A percentile compares a stretch with the other conserved stretches of the same genome.
phyloP scores from a whole-genome alignment of 2,888 invertebrate species.

The Protophormia terraenovae region DNA sequence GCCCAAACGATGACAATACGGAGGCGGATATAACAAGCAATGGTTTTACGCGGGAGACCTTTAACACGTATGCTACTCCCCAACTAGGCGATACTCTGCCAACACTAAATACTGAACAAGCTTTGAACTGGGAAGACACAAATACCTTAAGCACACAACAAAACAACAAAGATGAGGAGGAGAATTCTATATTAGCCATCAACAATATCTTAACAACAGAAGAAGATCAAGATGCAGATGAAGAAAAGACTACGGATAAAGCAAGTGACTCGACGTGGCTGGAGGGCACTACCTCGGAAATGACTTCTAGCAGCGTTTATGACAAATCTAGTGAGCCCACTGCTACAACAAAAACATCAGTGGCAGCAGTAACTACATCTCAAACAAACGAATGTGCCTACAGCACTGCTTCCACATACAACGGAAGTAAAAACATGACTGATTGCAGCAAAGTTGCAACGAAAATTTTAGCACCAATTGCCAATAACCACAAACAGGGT shows the following conservation, averaged over 20 bases:
- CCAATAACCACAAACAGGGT: constrained; percentile 18
- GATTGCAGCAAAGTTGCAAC: constrained; percentile 53
- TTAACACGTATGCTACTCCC: constrained; percentile 24
- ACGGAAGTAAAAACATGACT: constrained; percentile 45
- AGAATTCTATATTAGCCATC: not conserved
- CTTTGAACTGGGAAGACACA: not conserved
- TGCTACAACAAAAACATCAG: not conserved
- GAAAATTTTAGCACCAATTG: constrained; percentile 22
- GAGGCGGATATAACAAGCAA: not conserved
- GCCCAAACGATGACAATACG: constrained; percentile 59
- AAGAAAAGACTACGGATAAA: not conserved
- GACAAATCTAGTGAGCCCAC: not conserved
- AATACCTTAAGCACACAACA: not conserved
- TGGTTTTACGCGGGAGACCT: not conserved
- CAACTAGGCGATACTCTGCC: constrained; percentile 16
- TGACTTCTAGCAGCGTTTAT: not conserved
- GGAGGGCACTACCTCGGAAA: not conserved
- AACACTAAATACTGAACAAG: not conserved
- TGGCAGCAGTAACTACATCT: no score
- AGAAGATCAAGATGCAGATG: not conserved
- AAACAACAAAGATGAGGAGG: not conserved
- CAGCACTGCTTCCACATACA: constrained; percentile 7
- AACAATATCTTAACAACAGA: not conserved
- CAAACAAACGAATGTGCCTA: constrained; percentile 30
- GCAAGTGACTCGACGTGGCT: not conserved